Base-by-base conservation (phyloP, 2,888 invertebrate genomes). In the Liopterus haemorrhoidalis region DNA sequence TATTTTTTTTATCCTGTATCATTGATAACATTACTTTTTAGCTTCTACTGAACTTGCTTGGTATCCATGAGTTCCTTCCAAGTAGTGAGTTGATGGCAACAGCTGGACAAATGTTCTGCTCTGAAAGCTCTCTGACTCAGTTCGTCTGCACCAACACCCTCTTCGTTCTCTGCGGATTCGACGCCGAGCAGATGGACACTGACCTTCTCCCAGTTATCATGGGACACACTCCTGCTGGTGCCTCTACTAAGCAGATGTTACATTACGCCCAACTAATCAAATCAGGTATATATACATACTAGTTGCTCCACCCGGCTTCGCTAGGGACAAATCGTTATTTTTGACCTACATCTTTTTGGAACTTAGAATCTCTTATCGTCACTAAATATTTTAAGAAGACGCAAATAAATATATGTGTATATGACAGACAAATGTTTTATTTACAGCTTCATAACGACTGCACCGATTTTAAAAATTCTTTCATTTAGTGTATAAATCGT, bases 251-350 rank as follows among this genome's bases (percentile, higher is more conserved):
- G 56, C 85, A 86, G 61, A 62, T 87, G 5, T 68, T 78, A 3
- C 89, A 90, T 63, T 88, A 76, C 59, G 79, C 71, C 0, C 89
- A 89, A 66, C 70, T 77, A 15, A 72, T 79, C 14, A 57, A 63
- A 8, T 72, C 71, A 25, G 63, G 65, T 52, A 50, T 41, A 18
- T 27, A 19, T 12, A 8, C 8, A 22, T n/a, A n/a, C n/a, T n/a
- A n/a, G n/a, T n/a, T n/a, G n/a, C n/a, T n/a, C n/a, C n/a, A n/a
- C n/a, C n/a, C n/a, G n/a, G n/a, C n/a, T n/a, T n/a, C n/a, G n/a
- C n/a, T n/a, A n/a, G n/a, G n/a, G n/a, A n/a, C n/a, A n/a, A n/a
- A n/a, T n/a, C n/a, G n/a, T n/a, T n/a, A n/a, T n/a, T n/a, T n/a
- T n/a, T n/a, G n/a, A n/a, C n/a, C n/a, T n/a, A n/a, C n/a, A n/a